Conservation (phyloP, 2,113 vertebrate genomes). For the Mastomys natalensis region DNA sequence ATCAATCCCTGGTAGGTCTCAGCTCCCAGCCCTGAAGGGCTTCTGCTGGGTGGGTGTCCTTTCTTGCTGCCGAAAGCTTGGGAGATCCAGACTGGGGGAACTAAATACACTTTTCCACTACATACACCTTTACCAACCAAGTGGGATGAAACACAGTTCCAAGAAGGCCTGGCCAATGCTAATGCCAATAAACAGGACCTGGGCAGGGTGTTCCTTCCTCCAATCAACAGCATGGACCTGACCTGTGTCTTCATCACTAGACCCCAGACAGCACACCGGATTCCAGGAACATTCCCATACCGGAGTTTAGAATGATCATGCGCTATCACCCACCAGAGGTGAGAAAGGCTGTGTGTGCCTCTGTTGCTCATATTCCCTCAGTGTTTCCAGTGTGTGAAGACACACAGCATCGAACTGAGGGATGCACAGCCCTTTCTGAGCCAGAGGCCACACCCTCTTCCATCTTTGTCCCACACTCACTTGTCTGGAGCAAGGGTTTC, state of each 20-base stretch:
- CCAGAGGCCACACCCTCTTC: neutral
- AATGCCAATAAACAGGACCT: neutral
- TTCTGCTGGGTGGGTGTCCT: neutral
- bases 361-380: neutral
- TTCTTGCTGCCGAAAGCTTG: neutral
- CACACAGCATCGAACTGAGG: neutral
- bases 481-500: neutral
- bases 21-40: neutral
- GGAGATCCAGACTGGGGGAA: neutral
- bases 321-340: neutral
- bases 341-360: neutral
- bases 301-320: neutral
- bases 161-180: neutral
- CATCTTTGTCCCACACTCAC: rapidly evolving
- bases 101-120: neutral
- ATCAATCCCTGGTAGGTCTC: neutral
- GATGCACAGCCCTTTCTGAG: neutral
- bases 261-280: neutral
- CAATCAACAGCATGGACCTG: neutral
- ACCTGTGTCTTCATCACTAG: neutral
- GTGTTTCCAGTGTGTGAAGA: neutral
- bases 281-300: too few species aligned
- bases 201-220: neutral
- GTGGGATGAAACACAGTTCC: neutral
- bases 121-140: neutral